These are phyloP conservation scores for Ectobius pallidus DNA, from an alignment of 2,888 invertebrate species.

Conservation along the genomic window DNA sequence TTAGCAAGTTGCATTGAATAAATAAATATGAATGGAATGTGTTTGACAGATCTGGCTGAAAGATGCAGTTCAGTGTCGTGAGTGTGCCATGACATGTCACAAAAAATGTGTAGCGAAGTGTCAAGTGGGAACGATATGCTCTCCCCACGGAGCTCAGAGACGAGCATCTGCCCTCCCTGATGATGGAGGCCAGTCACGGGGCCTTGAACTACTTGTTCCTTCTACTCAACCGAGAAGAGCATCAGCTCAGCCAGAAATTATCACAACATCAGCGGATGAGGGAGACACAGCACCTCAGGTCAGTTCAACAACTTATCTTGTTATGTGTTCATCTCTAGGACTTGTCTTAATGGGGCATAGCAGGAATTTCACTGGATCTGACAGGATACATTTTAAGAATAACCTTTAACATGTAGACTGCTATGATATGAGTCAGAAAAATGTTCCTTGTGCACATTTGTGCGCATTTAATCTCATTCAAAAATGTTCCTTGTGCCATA, in stretches of 20 bases:
- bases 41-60: slow-evolving; percentile 93
- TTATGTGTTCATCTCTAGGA: background rate
- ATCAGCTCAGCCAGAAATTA: slow-evolving; percentile 48
- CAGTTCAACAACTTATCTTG: background rate
- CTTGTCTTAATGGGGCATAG: background rate
- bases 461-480: too few relatives aligned
- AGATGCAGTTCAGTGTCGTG: slow-evolving; percentile 90
- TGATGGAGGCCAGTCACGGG: slow-evolving; percentile 39
- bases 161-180: slow-evolving; percentile 42
- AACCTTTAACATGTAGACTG: too few relatives aligned
- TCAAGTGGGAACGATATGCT: slow-evolving; percentile 71
- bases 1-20: too few relatives aligned
- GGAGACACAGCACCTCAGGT: slow-evolving; percentile 31
- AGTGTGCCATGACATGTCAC: slow-evolving; percentile 91
- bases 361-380: too few relatives aligned
- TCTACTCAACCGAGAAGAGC: slow-evolving; percentile 40
- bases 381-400: too few relatives aligned
- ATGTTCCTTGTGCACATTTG: too few relatives aligned
- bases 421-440: too few relatives aligned
- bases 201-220: slow-evolving; percentile 39
- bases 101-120: slow-evolving; percentile 94
- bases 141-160: slow-evolving; percentile 45
- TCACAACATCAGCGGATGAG: slow-evolving; percentile 48
- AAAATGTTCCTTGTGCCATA: too few relatives aligned
- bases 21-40: too few relatives aligned